phyloP scores from a whole-genome alignment of 2,888 invertebrate species.

The Acanthosepion esculentum region DNA sequence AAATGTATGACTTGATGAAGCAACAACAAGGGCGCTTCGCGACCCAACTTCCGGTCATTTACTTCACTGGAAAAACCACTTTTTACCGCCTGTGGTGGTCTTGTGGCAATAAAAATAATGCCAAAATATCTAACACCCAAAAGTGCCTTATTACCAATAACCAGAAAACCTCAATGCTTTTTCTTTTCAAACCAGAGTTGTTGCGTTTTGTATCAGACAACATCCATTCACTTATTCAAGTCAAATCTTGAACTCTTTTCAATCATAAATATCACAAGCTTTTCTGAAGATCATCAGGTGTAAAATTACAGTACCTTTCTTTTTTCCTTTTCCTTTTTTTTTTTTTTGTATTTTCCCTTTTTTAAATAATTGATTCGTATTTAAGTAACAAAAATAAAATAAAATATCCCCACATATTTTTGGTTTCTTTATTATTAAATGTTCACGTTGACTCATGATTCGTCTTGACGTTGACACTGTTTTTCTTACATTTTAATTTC shows the following conservation, averaged over 20 bases:
- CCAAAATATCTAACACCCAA: background rate
- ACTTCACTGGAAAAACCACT: background rate
- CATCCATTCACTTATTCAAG: background rate
- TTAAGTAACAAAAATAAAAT: too few species aligned
- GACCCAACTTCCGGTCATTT: background rate
- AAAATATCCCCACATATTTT: too few species aligned
- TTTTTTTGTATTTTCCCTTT: too few species aligned
- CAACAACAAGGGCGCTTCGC: background rate
- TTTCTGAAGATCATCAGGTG: background rate
- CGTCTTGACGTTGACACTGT: too few species aligned
- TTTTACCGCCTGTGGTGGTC: slow-evolving; percentile 33
- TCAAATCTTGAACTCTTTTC: background rate
- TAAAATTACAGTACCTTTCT: too few species aligned
- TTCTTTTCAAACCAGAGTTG: background rate
- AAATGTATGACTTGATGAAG: background rate
- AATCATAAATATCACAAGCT: background rate
- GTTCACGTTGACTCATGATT: too few species aligned
- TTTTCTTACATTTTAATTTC: too few species aligned
- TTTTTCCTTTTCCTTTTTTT: too few species aligned
- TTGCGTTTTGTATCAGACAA: background rate
- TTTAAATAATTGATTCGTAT: too few species aligned
- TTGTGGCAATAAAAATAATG: background rate
- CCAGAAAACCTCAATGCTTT: background rate
- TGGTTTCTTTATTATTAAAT: too few species aligned
- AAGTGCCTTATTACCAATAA: background rate